These are phyloP conservation scores for Lasioglossum albipes DNA, from an alignment of 1,140 invertebrate species.

Conservation along the genomic window DNA sequence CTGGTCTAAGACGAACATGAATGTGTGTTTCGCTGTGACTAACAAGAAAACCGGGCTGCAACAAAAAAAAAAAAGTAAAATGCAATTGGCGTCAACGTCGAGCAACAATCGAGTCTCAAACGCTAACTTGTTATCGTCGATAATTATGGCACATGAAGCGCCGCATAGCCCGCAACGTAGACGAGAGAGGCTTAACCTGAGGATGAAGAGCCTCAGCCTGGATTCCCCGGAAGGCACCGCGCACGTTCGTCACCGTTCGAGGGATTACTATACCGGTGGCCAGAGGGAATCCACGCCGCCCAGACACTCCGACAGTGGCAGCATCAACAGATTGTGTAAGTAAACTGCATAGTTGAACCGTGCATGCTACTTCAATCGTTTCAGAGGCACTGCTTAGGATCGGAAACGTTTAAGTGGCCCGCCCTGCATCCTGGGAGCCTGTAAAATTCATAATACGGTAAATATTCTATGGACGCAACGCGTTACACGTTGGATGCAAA, in stretches of 20 bases:
- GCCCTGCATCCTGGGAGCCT: too few relatives aligned
- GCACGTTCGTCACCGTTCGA: slow-evolving; percentile 87
- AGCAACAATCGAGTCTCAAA: slow-evolving; percentile 39
- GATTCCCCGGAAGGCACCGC: slow-evolving; percentile 97
- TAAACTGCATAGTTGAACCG: slow-evolving; percentile 5
- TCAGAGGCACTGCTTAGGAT: too few relatives aligned
- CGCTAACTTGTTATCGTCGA: slow-evolving; percentile 57
- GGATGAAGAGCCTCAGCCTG: slow-evolving; percentile 98
- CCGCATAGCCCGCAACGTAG: slow-evolving; percentile 93
- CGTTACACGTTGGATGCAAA: too few relatives aligned
- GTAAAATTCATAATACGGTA: too few relatives aligned
- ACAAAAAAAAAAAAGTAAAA: too few relatives aligned
- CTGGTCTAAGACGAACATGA: too few relatives aligned
- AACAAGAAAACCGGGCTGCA: too few relatives aligned
- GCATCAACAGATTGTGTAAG: slow-evolving; percentile 81
- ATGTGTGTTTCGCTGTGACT: too few relatives aligned
- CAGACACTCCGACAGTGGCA: slow-evolving; percentile 81
- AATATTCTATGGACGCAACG: too few relatives aligned
- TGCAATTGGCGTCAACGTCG: slow-evolving; percentile 64
- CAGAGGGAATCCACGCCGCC: slow-evolving; percentile 80
- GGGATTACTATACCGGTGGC: slow-evolving; percentile 79
- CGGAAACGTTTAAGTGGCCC: too few relatives aligned
- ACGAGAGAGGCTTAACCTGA: slow-evolving; percentile 95
- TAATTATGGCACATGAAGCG: slow-evolving; percentile 83
- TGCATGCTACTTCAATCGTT: too few relatives aligned